Evolutionary conservation across 2,888 invertebrate genomes (phyloP).

Genomic region (Dioctria rufipes): DNA sequence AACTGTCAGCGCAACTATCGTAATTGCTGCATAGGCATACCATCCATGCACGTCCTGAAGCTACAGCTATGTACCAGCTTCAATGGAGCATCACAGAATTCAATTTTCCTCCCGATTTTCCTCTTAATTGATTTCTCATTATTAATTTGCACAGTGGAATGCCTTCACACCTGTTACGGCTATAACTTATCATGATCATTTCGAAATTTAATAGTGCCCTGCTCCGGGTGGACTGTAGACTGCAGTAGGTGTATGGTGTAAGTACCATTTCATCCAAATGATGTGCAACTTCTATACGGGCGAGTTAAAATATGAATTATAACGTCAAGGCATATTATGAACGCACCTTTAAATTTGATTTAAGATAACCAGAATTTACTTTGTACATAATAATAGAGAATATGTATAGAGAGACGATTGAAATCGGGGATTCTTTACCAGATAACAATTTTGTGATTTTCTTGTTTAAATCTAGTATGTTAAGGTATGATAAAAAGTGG

Average conservation of each 20-base stretch:
- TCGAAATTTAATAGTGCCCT: constrained; percentile 44
- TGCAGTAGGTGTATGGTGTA: background rate
- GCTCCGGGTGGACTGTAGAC: background rate
- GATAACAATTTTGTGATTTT: too few relatives aligned
- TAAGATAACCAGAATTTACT: background rate
- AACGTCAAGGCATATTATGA: background rate
- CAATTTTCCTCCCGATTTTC: constrained; percentile 57
- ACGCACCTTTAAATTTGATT: constrained; percentile 29
- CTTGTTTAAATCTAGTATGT: too few relatives aligned
- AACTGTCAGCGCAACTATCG: background rate
- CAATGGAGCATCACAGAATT: constrained; percentile 41
- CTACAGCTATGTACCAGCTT: too few relatives aligned
- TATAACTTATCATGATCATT: constrained; percentile 58
- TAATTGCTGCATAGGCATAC: background rate
- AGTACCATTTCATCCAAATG: background rate
- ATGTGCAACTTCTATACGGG: constrained; percentile 24
- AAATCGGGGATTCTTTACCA: too few relatives aligned
- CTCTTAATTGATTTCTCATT: constrained; percentile 58
- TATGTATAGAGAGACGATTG: too few relatives aligned
- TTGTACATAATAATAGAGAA: too few relatives aligned
- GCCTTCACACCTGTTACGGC: constrained; percentile 57
- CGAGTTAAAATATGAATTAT: constrained; percentile 35
- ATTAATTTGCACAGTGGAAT: constrained; percentile 57
- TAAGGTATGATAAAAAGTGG: too few relatives aligned
- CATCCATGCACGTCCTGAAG: background rate